Percentiles rank a stretch among this genome's conserved stretches.
These are phyloP conservation scores for Eidolon helvum DNA, from an alignment of 2,113 vertebrate species.

Conservation along the genomic window DNA sequence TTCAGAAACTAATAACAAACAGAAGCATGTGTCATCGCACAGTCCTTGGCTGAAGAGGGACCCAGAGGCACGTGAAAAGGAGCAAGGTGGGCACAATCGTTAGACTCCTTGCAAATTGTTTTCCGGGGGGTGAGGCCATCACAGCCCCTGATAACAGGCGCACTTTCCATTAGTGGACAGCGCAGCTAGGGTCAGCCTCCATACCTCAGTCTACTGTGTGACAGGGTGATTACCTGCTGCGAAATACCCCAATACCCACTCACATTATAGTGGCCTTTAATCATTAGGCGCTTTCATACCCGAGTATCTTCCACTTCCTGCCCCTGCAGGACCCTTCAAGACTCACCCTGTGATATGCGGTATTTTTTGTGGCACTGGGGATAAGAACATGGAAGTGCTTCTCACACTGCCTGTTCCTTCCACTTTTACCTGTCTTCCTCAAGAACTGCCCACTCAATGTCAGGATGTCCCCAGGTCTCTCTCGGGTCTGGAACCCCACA, in stretches of 20 bases:
- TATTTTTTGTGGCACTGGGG: background rate
- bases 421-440: background rate
- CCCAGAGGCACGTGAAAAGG: accelerated
- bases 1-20: accelerated
- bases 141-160: accelerated
- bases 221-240: slow-evolving; percentile 49
- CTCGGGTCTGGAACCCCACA: accelerated
- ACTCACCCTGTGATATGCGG: background rate
- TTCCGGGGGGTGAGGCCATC: accelerated
- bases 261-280: background rate
- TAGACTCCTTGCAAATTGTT: background rate
- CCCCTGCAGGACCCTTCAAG: background rate
- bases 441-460: accelerated
- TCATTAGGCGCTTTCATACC: background rate
- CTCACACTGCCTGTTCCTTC: background rate
- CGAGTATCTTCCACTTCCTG: background rate
- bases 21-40: accelerated
- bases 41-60: background rate
- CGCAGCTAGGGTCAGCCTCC: background rate
- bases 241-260: background rate
- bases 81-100: accelerated
- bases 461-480: no score
- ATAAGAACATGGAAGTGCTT: slow-evolving; percentile 14
- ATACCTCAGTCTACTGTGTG: slow-evolving; percentile 64
- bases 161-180: accelerated